phyloP scores from a whole-genome alignment of 1,140 invertebrate genomes.

The Pseudomyrmex dendroicus region DNA sequence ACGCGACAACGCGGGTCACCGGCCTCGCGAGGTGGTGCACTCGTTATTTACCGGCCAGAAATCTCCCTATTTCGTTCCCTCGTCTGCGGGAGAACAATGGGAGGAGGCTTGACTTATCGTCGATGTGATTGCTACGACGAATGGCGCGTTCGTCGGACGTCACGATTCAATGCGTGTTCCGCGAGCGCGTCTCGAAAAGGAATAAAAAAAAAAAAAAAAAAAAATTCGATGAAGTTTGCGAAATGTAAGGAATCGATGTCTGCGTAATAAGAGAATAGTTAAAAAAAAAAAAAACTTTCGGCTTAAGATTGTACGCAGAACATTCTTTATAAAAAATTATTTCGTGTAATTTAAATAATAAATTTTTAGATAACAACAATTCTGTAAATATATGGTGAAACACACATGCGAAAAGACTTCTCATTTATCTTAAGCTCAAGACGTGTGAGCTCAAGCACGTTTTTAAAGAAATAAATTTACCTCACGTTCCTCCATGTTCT shows the following conservation, averaged over 20 bases:
- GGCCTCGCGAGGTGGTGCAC: conserved; percentile 62
- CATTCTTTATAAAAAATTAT: too few species aligned
- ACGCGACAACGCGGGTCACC: conserved; percentile 67
- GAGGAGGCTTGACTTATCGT: conserved; percentile 61
- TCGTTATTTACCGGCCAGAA: conserved; percentile 66
- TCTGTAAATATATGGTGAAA: too few species aligned
- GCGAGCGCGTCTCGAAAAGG: background rate
- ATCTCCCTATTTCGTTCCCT: conserved; percentile 48
- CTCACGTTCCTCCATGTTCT: background rate
- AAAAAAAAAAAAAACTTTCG: too few species aligned
- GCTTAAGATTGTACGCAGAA: too few species aligned
- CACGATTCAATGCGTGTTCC: conserved; percentile 51
- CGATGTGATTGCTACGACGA: conserved; percentile 15
- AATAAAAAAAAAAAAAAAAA: background rate
- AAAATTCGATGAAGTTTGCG: background rate
- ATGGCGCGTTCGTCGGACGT: conserved; percentile 30
- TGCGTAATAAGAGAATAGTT: too few species aligned
- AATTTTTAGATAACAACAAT: too few species aligned
- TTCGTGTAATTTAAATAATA: too few species aligned
- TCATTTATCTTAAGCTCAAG: too few species aligned
- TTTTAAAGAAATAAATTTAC: background rate
- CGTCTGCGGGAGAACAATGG: conserved; percentile 43
- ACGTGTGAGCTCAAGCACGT: too few species aligned
- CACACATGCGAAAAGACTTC: too few species aligned
- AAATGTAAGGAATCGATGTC: too few species aligned